A percentile compares a stretch with the other conserved stretches of the same genome.
phyloP scores from a whole-genome alignment of 2,113 vertebrate genomes.

The Amphilophus citrinellus region DNA sequence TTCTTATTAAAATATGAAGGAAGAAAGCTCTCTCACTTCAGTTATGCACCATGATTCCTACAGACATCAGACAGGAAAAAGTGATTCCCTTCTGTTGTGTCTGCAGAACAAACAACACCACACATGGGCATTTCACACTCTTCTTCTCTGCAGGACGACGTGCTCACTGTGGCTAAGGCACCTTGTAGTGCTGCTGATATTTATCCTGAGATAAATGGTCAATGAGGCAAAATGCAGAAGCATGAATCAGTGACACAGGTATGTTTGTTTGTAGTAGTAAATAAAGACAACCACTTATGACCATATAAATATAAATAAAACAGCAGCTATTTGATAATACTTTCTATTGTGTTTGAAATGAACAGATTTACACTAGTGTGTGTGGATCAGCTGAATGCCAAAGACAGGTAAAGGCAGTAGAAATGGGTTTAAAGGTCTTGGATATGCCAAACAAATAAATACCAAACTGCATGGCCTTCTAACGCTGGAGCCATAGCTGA shows the following conservation, averaged over 20 bases:
- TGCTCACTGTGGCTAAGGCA: neutral
- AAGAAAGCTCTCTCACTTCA: slow-evolving; percentile 43
- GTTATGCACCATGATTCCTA: slow-evolving; percentile 40
- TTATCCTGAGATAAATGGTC: slow-evolving; percentile 4
- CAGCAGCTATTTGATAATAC: neutral
- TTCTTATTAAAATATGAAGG: slow-evolving; percentile 6
- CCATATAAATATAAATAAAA: neutral
- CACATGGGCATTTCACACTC: neutral
- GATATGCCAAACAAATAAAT: slow-evolving; percentile 3
- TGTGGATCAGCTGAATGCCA: neutral
- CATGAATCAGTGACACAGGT: neutral
- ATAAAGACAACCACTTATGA: neutral
- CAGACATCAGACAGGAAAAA: slow-evolving; percentile 32
- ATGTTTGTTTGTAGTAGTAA: neutral
- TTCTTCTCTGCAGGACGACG: neutral
- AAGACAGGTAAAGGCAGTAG: neutral
- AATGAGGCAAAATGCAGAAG: neutral
- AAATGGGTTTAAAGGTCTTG: neutral
- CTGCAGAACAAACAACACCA: neutral
- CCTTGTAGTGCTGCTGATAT: neutral
- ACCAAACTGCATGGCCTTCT: neutral
- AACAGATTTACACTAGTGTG: neutral
- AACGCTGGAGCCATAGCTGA: neutral
- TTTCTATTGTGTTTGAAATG: neutral
- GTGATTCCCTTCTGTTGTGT: slow-evolving; percentile 32